These are phyloP conservation scores for Pseudochirops corinnae DNA, from an alignment of 2,797 vertebrate genomes.

Conservation along the genomic window DNA sequence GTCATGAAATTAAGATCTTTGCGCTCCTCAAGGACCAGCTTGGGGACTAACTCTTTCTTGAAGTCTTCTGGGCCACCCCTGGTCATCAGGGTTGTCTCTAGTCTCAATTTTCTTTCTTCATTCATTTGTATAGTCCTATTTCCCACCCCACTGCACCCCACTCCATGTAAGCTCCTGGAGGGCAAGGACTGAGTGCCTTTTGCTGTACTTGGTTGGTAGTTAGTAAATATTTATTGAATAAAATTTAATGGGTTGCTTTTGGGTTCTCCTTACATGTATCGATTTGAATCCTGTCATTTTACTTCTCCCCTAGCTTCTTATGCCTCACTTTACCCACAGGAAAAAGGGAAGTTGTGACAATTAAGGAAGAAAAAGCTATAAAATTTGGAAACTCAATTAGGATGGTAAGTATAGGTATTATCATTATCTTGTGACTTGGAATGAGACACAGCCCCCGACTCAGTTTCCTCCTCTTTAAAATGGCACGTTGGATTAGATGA, in stretches of 20 bases:
- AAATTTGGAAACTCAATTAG: neutral
- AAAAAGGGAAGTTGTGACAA: constrained; percentile 17
- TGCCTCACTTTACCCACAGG: constrained; percentile 19
- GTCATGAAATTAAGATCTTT: neutral
- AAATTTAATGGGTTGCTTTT: neutral
- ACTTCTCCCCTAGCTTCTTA: constrained; percentile 37
- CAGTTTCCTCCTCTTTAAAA: neutral
- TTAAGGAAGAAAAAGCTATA: constrained; percentile 24
- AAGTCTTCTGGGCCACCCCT: neutral
- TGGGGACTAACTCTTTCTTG: neutral
- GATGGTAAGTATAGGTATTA: neutral
- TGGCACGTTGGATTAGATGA: neutral
- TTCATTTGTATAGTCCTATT: neutral
- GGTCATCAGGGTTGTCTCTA: neutral
- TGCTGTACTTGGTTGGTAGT: neutral
- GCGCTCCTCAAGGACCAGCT: neutral
- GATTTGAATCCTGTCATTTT: neutral
- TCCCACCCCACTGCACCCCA: neutral
- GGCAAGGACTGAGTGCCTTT: neutral
- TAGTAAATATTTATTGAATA: neutral
- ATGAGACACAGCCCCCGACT: neutral
- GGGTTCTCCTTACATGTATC: constrained; percentile 15
- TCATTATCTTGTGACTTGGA: neutral
- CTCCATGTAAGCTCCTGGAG: neutral
- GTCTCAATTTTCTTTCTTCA: neutral